These are phyloP conservation scores for Campylorhamphus procurvoides DNA, from an alignment of 2,113 vertebrate species.

Conservation along the genomic window DNA sequence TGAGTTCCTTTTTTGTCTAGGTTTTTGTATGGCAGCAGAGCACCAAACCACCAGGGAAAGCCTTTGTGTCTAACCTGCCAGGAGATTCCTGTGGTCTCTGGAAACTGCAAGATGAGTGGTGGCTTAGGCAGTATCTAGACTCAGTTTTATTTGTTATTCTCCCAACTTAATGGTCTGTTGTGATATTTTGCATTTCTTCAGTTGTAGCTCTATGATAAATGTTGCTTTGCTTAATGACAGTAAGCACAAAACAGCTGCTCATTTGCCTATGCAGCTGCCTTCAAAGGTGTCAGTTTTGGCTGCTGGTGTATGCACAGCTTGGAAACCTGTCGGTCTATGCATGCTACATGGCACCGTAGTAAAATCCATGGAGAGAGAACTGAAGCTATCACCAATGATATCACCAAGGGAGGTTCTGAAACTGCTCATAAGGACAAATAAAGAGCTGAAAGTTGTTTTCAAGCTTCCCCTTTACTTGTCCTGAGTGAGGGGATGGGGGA, in stretches of 20 bases:
- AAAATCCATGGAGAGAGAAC: not conserved
- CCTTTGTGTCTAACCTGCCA: not conserved
- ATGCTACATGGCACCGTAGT: not conserved
- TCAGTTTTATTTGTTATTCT: not conserved
- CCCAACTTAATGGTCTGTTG: not conserved
- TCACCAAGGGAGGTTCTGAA: not conserved
- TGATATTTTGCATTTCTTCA: not conserved
- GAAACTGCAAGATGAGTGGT: not conserved
- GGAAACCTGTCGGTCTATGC: not conserved
- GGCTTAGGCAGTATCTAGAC: not conserved
- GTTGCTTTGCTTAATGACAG: not conserved
- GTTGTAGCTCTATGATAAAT: not conserved
- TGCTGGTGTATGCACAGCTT: not conserved
- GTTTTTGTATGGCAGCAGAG: not conserved
- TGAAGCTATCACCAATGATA: not conserved
- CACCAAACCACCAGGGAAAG: not conserved
- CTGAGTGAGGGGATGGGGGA: not conserved
- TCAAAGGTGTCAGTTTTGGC: not conserved
- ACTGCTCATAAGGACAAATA: not conserved
- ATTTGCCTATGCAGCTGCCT: not conserved
- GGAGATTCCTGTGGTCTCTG: not conserved
- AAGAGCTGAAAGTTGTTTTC: not conserved
- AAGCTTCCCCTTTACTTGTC: constrained; percentile 21
- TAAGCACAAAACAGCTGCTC: not conserved
- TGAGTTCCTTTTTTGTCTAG: not conserved